These are phyloP conservation scores for Spodoptera picta DNA, from an alignment of 2,888 invertebrate species.

Conservation along the genomic window DNA sequence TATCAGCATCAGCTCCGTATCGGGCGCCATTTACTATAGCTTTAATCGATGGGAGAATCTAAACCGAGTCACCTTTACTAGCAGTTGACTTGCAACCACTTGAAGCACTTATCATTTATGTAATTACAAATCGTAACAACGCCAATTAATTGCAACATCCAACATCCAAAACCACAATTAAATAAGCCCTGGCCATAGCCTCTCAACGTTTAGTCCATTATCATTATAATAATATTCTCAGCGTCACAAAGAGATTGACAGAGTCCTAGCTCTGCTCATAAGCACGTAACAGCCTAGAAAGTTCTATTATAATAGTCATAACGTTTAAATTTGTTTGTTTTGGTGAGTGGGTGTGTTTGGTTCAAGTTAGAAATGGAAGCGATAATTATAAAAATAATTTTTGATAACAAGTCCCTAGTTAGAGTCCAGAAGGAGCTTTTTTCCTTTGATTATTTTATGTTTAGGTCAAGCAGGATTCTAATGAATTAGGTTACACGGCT, in stretches of 20 bases:
- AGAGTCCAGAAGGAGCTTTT: too few species aligned
- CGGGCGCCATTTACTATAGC: too few species aligned
- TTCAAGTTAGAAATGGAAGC: neutral
- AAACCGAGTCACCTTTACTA: too few species aligned
- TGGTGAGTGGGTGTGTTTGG: conserved; percentile 25
- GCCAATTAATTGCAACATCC: neutral
- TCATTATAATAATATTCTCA: conserved; percentile 19
- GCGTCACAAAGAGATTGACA: conserved; percentile 17
- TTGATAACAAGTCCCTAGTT: too few species aligned
- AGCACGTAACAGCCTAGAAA: conserved; percentile 20
- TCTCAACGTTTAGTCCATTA: conserved; percentile 14
- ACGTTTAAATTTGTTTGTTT: conserved; percentile 51
- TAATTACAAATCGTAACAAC: neutral
- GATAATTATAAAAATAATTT: neutral
- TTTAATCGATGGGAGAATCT: too few species aligned
- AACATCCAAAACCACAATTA: neutral
- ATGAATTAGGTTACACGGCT: too few species aligned
- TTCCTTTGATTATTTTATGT: too few species aligned
- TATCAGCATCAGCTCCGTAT: too few species aligned
- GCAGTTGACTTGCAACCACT: too few species aligned
- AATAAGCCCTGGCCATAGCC: conserved; percentile 1
- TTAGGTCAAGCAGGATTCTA: too few species aligned
- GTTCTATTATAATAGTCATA: conserved; percentile 47
- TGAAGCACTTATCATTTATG: too few species aligned
- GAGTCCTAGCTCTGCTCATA: conserved; percentile 11